These are phyloP conservation scores for Tachuris rubrigastra DNA, from an alignment of 2,113 vertebrate genomes.

Conservation along the genomic window DNA sequence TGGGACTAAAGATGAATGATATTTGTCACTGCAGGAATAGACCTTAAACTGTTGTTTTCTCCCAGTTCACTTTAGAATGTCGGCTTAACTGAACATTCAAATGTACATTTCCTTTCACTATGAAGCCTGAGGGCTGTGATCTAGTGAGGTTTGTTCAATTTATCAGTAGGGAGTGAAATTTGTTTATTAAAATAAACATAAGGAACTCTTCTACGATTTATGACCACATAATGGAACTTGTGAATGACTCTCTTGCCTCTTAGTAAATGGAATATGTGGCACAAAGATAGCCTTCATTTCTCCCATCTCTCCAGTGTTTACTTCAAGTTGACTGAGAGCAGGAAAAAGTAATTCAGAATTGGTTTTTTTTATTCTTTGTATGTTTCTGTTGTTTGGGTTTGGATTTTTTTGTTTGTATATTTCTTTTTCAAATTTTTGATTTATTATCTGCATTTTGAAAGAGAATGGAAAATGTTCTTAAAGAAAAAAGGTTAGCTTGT, in stretches of 20 bases:
- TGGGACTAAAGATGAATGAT: not conserved
- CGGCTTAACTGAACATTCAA: not conserved
- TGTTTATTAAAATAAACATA: constrained; percentile 19
- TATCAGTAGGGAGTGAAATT: not conserved
- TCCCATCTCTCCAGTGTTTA: not conserved
- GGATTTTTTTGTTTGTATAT: not conserved
- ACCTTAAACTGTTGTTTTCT: not conserved
- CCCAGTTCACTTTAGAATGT: not conserved
- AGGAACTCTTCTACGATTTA: not conserved
- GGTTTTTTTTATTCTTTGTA: not conserved
- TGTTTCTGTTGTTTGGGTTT: not conserved
- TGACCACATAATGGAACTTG: constrained; percentile 11
- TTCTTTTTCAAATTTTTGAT: not conserved
- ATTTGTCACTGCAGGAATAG: not conserved
- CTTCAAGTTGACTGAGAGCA: not conserved
- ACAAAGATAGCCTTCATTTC: constrained; percentile 10
- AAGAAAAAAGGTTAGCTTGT: not conserved
- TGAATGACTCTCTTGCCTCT: not conserved
- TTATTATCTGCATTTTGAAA: not conserved
- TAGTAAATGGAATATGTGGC: constrained; percentile 11
- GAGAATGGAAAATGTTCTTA: not conserved
- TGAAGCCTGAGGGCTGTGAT: not conserved
- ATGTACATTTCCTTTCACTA: not conserved
- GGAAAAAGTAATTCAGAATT: not conserved
- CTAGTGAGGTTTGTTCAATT: not conserved